Evolutionary conservation across 2,797 vertebrate species (phyloP).

Genomic region (Spheniscus humboldti): DNA sequence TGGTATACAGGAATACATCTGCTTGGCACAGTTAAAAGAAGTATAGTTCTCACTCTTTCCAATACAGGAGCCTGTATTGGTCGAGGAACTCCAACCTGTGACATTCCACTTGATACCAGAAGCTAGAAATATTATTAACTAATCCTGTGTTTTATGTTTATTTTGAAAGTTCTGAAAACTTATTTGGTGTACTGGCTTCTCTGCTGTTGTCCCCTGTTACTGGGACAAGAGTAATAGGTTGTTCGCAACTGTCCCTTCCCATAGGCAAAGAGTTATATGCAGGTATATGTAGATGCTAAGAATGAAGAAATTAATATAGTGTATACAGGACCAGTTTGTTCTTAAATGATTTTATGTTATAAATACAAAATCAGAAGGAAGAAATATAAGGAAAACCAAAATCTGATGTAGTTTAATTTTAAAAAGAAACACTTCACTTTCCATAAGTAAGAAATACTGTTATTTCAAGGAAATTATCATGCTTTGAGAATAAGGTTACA

Average conservation of each 20-base stretch:
- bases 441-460: not conserved
- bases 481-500: not conserved
- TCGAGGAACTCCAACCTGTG: not conserved
- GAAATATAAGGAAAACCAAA: not conserved
- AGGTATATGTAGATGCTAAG: fast-evolving
- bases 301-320: not conserved
- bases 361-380: not conserved
- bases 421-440: not conserved
- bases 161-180: not conserved
- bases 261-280: not conserved
- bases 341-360: not conserved
- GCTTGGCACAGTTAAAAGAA: not conserved
- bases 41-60: not conserved
- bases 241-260: not conserved
- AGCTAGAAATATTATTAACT: not conserved
- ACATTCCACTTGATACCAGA: not conserved
- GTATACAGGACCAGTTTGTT: not conserved
- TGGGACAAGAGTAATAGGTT: not conserved
- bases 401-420: not conserved
- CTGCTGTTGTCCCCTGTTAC: not conserved
- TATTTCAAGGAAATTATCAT: not conserved
- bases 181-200: not conserved
- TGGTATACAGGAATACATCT: not conserved
- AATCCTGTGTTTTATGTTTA: not conserved
- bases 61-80: fast-evolving